These are phyloP conservation scores for Holcopasites calliopsidis DNA, from an alignment of 1,140 invertebrate species.

Conservation along the genomic window DNA sequence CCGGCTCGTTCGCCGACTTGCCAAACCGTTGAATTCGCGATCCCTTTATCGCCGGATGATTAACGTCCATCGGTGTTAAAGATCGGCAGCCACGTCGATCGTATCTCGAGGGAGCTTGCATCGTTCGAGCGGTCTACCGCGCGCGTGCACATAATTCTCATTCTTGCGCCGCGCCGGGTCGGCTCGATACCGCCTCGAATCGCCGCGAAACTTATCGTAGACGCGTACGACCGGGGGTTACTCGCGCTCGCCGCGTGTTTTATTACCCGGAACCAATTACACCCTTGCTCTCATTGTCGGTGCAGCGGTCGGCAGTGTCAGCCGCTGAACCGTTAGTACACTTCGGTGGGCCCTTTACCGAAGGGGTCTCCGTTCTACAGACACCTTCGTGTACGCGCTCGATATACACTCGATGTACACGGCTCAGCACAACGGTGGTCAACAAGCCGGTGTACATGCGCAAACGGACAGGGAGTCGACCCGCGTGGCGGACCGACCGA, in stretches of 20 bases:
- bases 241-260: slow-evolving; percentile 6
- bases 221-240: slow-evolving; percentile 22
- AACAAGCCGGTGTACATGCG: slow-evolving; percentile 44
- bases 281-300: slow-evolving; percentile 44
- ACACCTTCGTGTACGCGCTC: slow-evolving; percentile 54
- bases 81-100: slow-evolving; percentile 25
- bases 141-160: slow-evolving; percentile 21
- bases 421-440: slow-evolving; percentile 34
- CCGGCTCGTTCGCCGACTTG: slow-evolving; percentile 32
- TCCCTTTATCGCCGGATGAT: slow-evolving; percentile 17
- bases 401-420: slow-evolving; percentile 43
- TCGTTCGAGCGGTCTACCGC: neutral
- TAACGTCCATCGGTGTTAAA: slow-evolving; percentile 32
- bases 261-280: slow-evolving; percentile 49
- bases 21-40: slow-evolving; percentile 41
- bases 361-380: slow-evolving; percentile 43
- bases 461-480: slow-evolving; percentile 30
- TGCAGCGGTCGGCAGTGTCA: slow-evolving; percentile 12
- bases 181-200: neutral
- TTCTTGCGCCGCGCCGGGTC: neutral
- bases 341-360: slow-evolving; percentile 33
- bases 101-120: slow-evolving; percentile 4
- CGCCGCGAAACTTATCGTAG: neutral
- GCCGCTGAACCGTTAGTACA: slow-evolving; percentile 53
- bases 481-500: neutral